Percentiles rank a stretch among this genome's conserved stretches.
phyloP scores from a whole-genome alignment of 2,797 vertebrate genomes.

The Sarcophilus harrisii region DNA sequence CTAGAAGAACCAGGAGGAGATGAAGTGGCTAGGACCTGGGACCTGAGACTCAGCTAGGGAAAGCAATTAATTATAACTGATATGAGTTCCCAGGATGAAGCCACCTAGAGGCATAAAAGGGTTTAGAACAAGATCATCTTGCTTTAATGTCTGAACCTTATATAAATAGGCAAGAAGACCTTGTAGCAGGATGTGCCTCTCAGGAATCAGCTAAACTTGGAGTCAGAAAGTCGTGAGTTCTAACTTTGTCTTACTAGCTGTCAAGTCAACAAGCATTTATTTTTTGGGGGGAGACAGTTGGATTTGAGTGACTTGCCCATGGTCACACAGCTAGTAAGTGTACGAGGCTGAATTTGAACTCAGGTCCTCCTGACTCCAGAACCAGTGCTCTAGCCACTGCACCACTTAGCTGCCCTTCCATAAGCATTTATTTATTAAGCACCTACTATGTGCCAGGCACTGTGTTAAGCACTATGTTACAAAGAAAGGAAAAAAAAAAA shows the following conservation, averaged over 20 bases:
- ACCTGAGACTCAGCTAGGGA: not conserved
- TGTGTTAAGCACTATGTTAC: not conserved
- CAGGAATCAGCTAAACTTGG: not conserved
- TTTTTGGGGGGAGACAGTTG: not conserved
- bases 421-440: not conserved
- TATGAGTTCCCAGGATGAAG: not conserved
- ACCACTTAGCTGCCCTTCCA: not conserved
- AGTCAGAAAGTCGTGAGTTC: not conserved
- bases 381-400: not conserved
- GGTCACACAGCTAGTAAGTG: not conserved
- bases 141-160: not conserved
- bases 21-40: slow-evolving; percentile 15
- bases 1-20: not conserved
- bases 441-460: not conserved
- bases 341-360: not conserved
- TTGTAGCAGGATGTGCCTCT: not conserved
- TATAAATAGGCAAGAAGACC: not conserved
- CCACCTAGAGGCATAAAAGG: not conserved
- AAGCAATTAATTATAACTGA: slow-evolving; percentile 18
- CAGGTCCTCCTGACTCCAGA: not conserved
- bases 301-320: not conserved
- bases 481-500: not conserved
- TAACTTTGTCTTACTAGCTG: not conserved
- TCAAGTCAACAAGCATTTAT: not conserved
- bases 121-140: slow-evolving; percentile 1